Percentiles rank a stretch among this genome's conserved stretches.
Evolutionary conservation across 1,140 invertebrate genomes (phyloP).

Genomic region (Pectinophora gossypiella): DNA sequence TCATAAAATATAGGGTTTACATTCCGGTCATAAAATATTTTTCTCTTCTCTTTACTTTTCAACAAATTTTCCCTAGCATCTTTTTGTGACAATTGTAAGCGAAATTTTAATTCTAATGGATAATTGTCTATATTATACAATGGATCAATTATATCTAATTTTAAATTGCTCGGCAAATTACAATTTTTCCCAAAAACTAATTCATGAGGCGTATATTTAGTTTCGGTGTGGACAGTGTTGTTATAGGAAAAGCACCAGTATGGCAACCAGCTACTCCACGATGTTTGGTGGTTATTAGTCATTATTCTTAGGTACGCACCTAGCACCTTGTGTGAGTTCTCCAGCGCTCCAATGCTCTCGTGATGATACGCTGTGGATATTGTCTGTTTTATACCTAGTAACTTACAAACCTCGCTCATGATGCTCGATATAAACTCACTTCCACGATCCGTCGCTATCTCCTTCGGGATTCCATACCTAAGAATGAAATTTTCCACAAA

Average conservation of each 20-base stretch:
- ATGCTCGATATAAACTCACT: not conserved
- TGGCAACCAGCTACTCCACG: constrained; percentile 1
- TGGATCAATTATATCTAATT: not conserved
- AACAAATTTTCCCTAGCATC: not conserved
- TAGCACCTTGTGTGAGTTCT: constrained; percentile 3
- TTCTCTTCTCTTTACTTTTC: not conserved
- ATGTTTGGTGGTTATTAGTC: not conserved
- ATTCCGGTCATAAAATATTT: not conserved
- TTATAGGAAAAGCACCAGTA: constrained; percentile 4
- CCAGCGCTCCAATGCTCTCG: not conserved
- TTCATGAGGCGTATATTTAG: not conserved
- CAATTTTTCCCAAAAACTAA: constrained; percentile 1
- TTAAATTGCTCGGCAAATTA: not conserved
- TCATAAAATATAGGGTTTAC: not conserved
- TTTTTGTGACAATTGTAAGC: not conserved
- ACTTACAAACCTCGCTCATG: not conserved
- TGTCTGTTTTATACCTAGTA: not conserved
- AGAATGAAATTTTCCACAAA: not conserved
- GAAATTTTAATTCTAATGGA: constrained; percentile 3
- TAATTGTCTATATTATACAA: not conserved
- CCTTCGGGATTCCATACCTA: too few relatives aligned
- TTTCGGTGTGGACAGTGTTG: not conserved
- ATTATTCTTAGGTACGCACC: too few relatives aligned
- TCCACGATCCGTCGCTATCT: not conserved
- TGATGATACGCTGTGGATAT: constrained; percentile 2